These are phyloP conservation scores for Limonius californicus DNA, from an alignment of 1,140 invertebrate genomes.

Conservation along the genomic window DNA sequence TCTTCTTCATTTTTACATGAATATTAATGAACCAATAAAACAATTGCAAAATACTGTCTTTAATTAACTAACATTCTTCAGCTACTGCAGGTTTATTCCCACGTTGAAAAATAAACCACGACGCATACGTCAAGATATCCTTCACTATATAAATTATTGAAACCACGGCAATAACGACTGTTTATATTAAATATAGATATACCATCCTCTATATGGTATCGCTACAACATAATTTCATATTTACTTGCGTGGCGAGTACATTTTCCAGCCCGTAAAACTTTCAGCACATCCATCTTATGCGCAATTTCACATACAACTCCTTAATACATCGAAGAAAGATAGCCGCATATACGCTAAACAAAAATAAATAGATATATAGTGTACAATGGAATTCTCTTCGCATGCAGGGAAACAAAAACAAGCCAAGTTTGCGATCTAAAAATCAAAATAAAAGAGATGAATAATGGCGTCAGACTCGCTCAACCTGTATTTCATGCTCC, in stretches of 20 bases:
- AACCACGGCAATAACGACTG: conserved; percentile 20
- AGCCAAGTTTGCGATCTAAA: conserved; percentile 37
- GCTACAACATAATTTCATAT: conserved; percentile 26
- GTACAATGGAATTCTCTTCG: conserved; percentile 41
- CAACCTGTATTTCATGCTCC: conserved; percentile 38
- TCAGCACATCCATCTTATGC: not conserved
- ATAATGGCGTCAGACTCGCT: conserved; percentile 42
- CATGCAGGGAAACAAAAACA: conserved; percentile 40
- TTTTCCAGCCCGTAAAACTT: conserved; percentile 10
- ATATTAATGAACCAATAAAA: conserved; percentile 7
- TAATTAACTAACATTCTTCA: conserved; percentile 39
- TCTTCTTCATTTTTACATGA: not conserved
- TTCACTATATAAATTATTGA: conserved; percentile 22
- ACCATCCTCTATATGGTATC: conserved; percentile 21
- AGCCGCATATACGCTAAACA: conserved; percentile 25
- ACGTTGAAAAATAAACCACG: conserved; percentile 24
- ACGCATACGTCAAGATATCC: conserved; percentile 9
- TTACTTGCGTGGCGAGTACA: conserved; percentile 17
- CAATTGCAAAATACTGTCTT: conserved; percentile 2
- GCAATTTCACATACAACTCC: conserved; percentile 5
- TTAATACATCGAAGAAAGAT: conserved; percentile 21
- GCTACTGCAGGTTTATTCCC: conserved; percentile 36
- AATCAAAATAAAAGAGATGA: conserved; percentile 48
- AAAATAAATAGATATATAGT: conserved; percentile 38
- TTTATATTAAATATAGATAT: conserved; percentile 29